A percentile compares a stretch with the other conserved stretches of the same genome.
phyloP scores from a whole-genome alignment of 2,888 invertebrate genomes.

The Geotrupes spiniger region DNA sequence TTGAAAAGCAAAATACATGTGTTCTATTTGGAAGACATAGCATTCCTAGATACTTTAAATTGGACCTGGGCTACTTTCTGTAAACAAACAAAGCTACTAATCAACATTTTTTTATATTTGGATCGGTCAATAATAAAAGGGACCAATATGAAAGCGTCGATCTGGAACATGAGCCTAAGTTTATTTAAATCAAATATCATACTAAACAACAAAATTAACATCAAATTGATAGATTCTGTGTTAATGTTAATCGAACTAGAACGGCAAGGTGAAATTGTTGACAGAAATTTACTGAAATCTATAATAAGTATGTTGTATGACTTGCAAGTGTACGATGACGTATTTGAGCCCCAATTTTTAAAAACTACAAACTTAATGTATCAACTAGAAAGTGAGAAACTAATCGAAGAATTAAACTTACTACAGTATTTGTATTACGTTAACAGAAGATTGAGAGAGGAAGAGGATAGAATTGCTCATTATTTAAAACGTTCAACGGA shows the following conservation, averaged over 20 bases:
- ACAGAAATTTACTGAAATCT: slow-evolving; percentile 84
- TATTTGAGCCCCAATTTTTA: slow-evolving; percentile 83
- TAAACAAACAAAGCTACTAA: slow-evolving; percentile 93
- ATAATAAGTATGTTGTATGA: slow-evolving; percentile 91
- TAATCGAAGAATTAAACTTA: slow-evolving; percentile 85
- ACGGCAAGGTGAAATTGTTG: slow-evolving; percentile 82
- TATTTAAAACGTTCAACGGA: slow-evolving; percentile 90
- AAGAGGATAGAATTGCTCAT: slow-evolving; percentile 81
- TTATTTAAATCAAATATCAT: slow-evolving; percentile 89
- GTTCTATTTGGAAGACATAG: slow-evolving; percentile 80
- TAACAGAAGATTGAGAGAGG: slow-evolving; percentile 84
- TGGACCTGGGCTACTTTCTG: slow-evolving; percentile 92
- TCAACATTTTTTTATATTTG: slow-evolving; percentile 94
- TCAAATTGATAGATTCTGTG: slow-evolving; percentile 84
- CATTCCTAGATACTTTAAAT: slow-evolving; percentile 84
- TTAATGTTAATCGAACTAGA: slow-evolving; percentile 86
- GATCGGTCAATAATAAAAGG: slow-evolving; percentile 93
- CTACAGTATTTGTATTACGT: slow-evolving; percentile 76
- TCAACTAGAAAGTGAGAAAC: slow-evolving; percentile 81
- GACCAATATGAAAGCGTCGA: slow-evolving; percentile 85
- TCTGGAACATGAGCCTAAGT: slow-evolving; percentile 95
- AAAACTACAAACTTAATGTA: slow-evolving; percentile 86
- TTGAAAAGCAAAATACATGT: slow-evolving; percentile 82
- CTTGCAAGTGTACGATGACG: slow-evolving; percentile 83
- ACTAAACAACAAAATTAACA: slow-evolving; percentile 78